A percentile compares a stretch with the other conserved stretches of the same genome.
Conservation (phyloP, 2,888 invertebrate species). For the Athrips mouffetella region DNA sequence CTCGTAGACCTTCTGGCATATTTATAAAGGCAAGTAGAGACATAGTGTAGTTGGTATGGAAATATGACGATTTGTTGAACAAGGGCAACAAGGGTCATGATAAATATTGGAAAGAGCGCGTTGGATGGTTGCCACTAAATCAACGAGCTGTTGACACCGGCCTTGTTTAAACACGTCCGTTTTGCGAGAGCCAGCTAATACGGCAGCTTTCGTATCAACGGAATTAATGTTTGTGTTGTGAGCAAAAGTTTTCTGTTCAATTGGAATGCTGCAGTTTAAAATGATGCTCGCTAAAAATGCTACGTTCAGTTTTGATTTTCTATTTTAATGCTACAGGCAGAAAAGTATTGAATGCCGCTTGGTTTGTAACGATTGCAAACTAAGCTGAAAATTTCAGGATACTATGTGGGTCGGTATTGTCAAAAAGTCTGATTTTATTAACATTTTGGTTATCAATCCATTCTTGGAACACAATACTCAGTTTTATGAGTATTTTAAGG, state of each 20-base stretch:
- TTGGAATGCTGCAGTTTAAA: background rate
- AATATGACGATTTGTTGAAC: constrained; percentile 13
- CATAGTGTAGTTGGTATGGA: background rate
- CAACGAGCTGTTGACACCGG: constrained; percentile 6
- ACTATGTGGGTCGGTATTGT: too few species aligned
- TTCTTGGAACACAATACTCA: background rate
- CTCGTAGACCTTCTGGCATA: background rate
- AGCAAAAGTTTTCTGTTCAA: background rate
- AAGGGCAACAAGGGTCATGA: constrained; percentile 14
- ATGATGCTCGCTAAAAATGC: too few species aligned
- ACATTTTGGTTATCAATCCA: background rate
- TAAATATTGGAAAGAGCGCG: constrained; percentile 17
- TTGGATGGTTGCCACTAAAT: constrained; percentile 6
- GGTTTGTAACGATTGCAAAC: constrained; percentile 17
- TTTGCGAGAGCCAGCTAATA: constrained; percentile 1
- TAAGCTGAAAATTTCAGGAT: background rate
- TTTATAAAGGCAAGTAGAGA: background rate
- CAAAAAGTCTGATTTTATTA: too few species aligned
- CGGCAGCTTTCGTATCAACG: background rate
- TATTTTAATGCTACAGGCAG: constrained; percentile 25
- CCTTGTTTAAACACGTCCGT: constrained; percentile 5
- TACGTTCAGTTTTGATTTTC: too few species aligned
- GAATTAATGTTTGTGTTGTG: background rate
- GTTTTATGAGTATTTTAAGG: background rate
- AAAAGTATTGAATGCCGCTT: too few species aligned